These are phyloP conservation scores for Macrosteles quadrilineatus DNA, from an alignment of 1,140 invertebrate genomes.

Conservation along the genomic window DNA sequence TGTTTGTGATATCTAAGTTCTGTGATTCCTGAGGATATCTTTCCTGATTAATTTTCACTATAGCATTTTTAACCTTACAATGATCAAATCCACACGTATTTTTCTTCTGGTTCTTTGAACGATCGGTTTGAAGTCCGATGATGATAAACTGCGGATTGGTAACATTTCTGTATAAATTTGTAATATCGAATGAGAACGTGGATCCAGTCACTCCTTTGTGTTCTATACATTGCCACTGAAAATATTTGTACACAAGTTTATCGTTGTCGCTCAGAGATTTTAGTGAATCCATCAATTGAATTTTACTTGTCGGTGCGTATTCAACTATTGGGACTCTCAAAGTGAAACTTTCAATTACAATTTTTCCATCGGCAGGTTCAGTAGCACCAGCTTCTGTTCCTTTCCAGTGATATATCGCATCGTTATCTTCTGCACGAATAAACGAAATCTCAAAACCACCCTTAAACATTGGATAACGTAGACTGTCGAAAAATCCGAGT, in stretches of 20 bases:
- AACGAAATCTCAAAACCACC: slow-evolving; percentile 15
- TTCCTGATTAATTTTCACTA: background rate
- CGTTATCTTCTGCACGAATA: background rate
- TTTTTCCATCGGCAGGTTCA: background rate
- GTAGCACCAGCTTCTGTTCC: background rate
- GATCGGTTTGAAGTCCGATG: background rate
- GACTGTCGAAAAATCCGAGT: background rate
- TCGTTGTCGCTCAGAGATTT: background rate
- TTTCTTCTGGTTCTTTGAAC: background rate
- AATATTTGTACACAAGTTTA: background rate
- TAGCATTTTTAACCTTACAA: background rate
- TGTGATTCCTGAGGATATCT: background rate
- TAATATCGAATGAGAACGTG: background rate
- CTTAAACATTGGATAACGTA: slow-evolving; percentile 14
- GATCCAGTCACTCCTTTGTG: background rate
- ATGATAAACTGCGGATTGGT: background rate
- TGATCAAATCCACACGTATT: background rate
- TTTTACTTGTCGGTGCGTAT: background rate
- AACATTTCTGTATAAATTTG: background rate
- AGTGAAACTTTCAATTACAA: background rate
- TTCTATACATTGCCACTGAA: background rate
- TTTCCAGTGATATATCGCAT: slow-evolving; percentile 3
- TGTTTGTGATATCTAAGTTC: background rate
- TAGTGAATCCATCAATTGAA: background rate
- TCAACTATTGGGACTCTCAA: background rate